A percentile compares a stretch with the other conserved stretches of the same genome.
Evolutionary conservation across 1,140 invertebrate species (phyloP).

Genomic region (Drosophila pseudoobscura): DNA sequence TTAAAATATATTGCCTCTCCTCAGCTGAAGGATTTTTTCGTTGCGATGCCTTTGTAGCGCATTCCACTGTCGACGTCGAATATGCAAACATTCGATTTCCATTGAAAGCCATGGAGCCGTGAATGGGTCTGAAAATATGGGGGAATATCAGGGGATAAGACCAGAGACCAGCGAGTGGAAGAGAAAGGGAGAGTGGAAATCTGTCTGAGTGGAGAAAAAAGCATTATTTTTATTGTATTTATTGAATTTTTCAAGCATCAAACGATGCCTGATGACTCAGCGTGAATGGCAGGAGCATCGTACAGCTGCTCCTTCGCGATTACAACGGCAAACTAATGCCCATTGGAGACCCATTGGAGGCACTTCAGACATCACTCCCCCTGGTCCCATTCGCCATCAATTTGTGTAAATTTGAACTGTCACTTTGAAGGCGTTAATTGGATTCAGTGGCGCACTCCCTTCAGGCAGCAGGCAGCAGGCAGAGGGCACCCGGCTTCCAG

Average conservation of each 20-base stretch:
- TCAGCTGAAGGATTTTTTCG: conserved; percentile 5
- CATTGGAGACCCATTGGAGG: conserved; percentile 3
- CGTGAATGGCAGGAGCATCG: conserved; percentile 12
- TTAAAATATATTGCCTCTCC: conserved; percentile 12
- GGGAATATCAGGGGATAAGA: not conserved
- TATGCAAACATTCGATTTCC: conserved; percentile 76
- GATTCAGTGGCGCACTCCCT: conserved; percentile 64
- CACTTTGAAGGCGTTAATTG: conserved; percentile 81
- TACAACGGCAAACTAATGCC: conserved; percentile 29
- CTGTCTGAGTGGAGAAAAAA: conserved; percentile 9
- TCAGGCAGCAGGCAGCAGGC: not conserved
- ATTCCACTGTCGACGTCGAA: conserved; percentile 68
- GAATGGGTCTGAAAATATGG: no score
- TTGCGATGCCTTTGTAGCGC: conserved; percentile 52
- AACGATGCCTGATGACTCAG: conserved; percentile 67
- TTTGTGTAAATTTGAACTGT: conserved; percentile 81
- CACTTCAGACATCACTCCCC: not conserved
- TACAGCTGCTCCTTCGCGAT: not conserved
- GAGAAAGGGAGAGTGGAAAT: not conserved
- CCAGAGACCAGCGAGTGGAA: not conserved
- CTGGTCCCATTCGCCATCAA: conserved; percentile 39
- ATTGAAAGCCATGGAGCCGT: conserved; percentile 25
- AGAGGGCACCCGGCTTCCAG: not conserved
- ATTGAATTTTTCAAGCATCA: conserved; percentile 76
- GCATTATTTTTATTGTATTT: conserved; percentile 75